Base-by-base conservation (phyloP, 2,888 invertebrate species). In the Drosophila siamana region DNA sequence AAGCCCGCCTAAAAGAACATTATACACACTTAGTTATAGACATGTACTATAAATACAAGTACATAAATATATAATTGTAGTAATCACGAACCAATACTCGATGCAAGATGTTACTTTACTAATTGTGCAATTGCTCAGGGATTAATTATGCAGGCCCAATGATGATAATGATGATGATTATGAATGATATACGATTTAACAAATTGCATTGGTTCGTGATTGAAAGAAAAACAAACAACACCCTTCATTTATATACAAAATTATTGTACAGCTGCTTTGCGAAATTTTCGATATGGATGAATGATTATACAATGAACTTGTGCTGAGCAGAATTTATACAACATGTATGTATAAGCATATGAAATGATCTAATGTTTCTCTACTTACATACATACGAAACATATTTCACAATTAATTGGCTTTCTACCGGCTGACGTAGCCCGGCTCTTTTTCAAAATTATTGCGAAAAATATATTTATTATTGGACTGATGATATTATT, bases 1-100 rank as follows among this genome's bases (percentile, higher is more conserved):
- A 69, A 60, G 61, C 83, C 79, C 79, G 79, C 79, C 79, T 80
- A 77, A 62, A 61, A 43, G 6, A 69, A 72, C 64, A 80, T 67
- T 55, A 65, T 65, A 80, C 47, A 72, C 63, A 70, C 46, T 64
- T 67, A 19, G 22, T 26, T 40, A 38, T 33, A 47, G 15, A 26
- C 11, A 30, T n/a, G 26, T 28, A 43, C 33, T 48, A 33, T 50
- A 50, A 19, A 48, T 65, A 60, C 38, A 55, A 47, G 63, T 41
- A 40, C 13, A 67, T 24, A 60, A 56, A 71, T 60, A 40, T 46
- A 54, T 41, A 60, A 57, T 52, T 65, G 59, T 30, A 62, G 22
- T 52, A 48, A 67, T 76, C 72, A 67, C 72, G 77, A 76, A 63
- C 72, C 72, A 71, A 70, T 64, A 40, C 52, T 36, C 36, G 33